A percentile compares a stretch with the other conserved stretches of the same genome.
phyloP scores from a whole-genome alignment of 2,113 vertebrate species.

The Pogona vitticeps region DNA sequence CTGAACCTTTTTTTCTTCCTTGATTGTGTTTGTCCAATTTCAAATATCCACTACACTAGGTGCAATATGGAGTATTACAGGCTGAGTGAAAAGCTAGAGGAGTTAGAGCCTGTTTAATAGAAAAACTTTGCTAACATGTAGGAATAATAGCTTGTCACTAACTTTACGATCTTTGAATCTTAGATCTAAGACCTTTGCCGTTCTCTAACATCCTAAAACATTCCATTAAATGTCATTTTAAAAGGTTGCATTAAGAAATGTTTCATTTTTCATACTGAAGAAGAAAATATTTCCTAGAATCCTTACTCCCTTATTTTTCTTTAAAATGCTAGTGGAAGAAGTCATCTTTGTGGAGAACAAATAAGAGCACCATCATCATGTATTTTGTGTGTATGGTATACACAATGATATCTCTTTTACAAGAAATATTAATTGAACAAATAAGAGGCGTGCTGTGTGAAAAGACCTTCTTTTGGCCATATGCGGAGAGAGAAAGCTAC shows the following conservation, averaged over 20 bases:
- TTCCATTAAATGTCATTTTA: neutral
- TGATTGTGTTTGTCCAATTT: neutral
- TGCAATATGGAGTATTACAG: neutral
- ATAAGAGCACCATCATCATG: no score
- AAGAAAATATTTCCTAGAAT: neutral
- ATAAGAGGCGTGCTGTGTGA: neutral
- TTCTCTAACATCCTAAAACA: neutral
- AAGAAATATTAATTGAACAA: neutral
- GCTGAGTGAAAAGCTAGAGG: neutral
- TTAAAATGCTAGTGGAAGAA: neutral
- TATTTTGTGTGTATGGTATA: neutral
- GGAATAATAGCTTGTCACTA: neutral
- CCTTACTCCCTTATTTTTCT: neutral
- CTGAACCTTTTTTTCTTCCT: neutral
- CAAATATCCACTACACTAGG: neutral
- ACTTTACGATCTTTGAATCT: neutral
- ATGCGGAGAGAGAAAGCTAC: neutral
- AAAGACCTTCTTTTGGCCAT: neutral
- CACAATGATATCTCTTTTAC: neutral
- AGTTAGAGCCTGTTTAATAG: neutral
- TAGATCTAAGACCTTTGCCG: neutral
- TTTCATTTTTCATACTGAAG: neutral
- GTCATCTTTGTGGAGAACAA: no score
- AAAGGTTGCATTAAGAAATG: neutral
- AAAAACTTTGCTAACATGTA: neutral